phyloP scores from a whole-genome alignment of 2,797 vertebrate genomes.

The Salarias fasciatus region DNA sequence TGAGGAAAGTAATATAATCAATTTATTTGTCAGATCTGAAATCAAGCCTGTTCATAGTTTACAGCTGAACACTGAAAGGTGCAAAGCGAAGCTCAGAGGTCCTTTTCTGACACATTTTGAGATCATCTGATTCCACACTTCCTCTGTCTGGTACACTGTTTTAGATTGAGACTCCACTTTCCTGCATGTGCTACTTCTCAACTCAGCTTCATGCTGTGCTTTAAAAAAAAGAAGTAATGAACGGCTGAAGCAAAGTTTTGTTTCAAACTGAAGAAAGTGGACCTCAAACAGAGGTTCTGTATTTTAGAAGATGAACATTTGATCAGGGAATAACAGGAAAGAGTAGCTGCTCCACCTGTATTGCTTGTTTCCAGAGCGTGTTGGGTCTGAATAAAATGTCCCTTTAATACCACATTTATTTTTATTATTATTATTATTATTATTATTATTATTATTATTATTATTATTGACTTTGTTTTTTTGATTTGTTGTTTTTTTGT shows the following conservation, averaged over 20 bases:
- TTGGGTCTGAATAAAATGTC: conserved; percentile 63
- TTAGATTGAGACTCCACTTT: conserved; percentile 18
- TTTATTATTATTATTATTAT: too few species aligned
- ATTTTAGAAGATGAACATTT: conserved; percentile 27
- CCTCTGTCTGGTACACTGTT: not conserved
- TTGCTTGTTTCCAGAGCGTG: conserved; percentile 47
- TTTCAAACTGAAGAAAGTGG: conserved; percentile 23
- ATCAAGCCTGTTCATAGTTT: too few species aligned
- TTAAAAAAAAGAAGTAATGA: conserved; percentile 5
- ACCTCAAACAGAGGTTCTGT: conserved; percentile 18
- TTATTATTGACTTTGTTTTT: not conserved
- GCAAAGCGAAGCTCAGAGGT: too few species aligned
- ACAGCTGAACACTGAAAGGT: too few species aligned
- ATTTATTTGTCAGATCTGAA: too few species aligned
- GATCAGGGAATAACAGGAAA: conserved; percentile 21
- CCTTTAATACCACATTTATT: conserved; percentile 75
- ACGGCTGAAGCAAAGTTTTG: not conserved
- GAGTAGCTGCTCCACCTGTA: conserved; percentile 43
- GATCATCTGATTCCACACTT: too few species aligned
- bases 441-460: not conserved
- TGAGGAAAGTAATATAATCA: too few species aligned
- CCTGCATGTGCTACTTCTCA: not conserved
- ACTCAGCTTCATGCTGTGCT: conserved; percentile 15
- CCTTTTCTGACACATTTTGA: too few species aligned
- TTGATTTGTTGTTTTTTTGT: too few species aligned